A percentile compares a stretch with the other conserved stretches of the same genome.
phyloP scores from a whole-genome alignment of 1,140 invertebrate species.

The Episyrphus balteatus region DNA sequence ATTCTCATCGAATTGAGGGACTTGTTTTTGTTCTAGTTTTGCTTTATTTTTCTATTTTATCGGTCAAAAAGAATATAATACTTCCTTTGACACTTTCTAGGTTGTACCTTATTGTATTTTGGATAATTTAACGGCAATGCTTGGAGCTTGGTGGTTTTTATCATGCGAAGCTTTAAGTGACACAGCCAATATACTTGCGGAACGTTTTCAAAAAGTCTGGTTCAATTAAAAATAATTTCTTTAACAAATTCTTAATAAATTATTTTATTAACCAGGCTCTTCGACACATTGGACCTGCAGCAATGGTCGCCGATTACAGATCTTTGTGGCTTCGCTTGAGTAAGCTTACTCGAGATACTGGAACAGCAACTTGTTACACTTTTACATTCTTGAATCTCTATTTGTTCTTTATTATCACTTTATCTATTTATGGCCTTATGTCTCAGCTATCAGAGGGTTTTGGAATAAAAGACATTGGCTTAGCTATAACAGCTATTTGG shows the following conservation, averaged over 20 bases:
- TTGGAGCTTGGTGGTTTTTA: slow-evolving; percentile 51
- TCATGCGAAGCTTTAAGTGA: slow-evolving; percentile 48
- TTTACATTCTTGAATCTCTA: slow-evolving; percentile 52
- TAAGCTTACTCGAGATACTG: slow-evolving; percentile 48
- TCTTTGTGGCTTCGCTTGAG: slow-evolving; percentile 52
- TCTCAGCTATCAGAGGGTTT: slow-evolving; percentile 56
- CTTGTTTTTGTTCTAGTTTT: too few species aligned
- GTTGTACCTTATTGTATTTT: slow-evolving; percentile 50
- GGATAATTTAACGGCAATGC: slow-evolving; percentile 49
- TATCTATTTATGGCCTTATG: slow-evolving; percentile 55
- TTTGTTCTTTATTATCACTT: slow-evolving; percentile 53
- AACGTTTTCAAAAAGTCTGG: slow-evolving; percentile 50
- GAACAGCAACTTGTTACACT: slow-evolving; percentile 48
- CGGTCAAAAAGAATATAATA: too few species aligned
- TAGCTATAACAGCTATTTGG: slow-evolving; percentile 49
- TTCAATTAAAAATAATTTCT: neutral
- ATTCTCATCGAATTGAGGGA: too few species aligned
- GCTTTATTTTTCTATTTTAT: too few species aligned
- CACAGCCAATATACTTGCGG: slow-evolving; percentile 47
- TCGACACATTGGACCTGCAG: slow-evolving; percentile 49
- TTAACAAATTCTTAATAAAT: neutral
- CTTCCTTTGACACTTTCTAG: slow-evolving; percentile 5
- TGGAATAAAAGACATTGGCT: slow-evolving; percentile 51
- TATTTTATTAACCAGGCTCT: slow-evolving; percentile 38
- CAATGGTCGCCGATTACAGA: slow-evolving; percentile 50